Conservation (phyloP, 1,140 invertebrate genomes). For the Neotoxoptera formosana region DNA sequence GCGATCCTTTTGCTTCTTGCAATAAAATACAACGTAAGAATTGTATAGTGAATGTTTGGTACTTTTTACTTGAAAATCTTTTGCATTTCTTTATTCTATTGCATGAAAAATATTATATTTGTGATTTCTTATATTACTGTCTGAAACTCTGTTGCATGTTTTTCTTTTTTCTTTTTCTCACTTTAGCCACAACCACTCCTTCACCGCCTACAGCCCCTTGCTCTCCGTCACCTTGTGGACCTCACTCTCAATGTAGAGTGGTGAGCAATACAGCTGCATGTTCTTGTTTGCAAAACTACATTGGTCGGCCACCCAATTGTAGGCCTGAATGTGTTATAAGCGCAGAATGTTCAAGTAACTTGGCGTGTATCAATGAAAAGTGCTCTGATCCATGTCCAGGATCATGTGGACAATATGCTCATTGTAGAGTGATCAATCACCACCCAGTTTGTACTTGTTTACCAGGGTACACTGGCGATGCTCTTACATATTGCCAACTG, state of each 20-base stretch:
- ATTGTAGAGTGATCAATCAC: conserved; percentile 69
- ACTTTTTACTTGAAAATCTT: conserved; percentile 74
- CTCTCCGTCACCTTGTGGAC: conserved; percentile 67
- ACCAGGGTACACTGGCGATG: conserved; percentile 68
- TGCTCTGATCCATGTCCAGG: conserved; percentile 68
- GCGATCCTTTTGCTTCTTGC: conserved; percentile 68
- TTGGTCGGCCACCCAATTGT: conserved; percentile 69
- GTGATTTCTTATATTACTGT: conserved; percentile 65
- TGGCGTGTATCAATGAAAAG: conserved; percentile 67
- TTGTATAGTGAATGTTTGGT: conserved; percentile 59
- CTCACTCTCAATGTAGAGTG: conserved; percentile 66
- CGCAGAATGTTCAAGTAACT: conserved; percentile 67
- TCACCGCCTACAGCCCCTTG: conserved; percentile 64
- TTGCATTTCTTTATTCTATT: conserved; percentile 65
- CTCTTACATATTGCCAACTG: conserved; percentile 63
- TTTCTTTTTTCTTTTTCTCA: conserved; percentile 60
- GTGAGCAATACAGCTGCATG: conserved; percentile 66
- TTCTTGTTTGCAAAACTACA: conserved; percentile 67
- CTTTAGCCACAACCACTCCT: conserved; percentile 61
- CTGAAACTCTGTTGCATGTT: conserved; percentile 59
- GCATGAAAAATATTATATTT: conserved; percentile 67
- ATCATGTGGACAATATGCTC: conserved; percentile 67
- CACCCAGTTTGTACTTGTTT: conserved; percentile 69
- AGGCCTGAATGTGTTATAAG: conserved; percentile 67
- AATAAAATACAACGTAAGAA: conserved; percentile 63